phyloP scores from a whole-genome alignment of 1,140 invertebrate genomes.

The Drosophila bocqueti region DNA sequence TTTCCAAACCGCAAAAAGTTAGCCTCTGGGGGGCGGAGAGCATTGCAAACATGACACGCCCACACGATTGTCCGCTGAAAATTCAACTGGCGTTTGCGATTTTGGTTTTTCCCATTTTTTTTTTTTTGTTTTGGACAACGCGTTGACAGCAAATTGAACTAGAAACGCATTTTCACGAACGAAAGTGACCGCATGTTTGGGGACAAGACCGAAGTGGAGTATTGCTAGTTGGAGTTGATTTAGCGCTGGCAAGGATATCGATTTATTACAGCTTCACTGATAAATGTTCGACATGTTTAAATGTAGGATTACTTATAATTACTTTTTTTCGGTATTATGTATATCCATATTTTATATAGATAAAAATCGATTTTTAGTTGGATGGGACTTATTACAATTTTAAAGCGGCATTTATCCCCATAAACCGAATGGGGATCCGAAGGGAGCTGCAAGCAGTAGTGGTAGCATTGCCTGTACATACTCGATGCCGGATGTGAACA shows the following conservation, averaged over 20 bases:
- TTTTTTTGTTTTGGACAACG: constrained; percentile 18
- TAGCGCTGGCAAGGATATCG: constrained; percentile 38
- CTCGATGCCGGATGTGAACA: constrained; percentile 62
- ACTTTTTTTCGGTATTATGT: too few relatives aligned
- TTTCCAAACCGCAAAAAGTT: constrained; percentile 66
- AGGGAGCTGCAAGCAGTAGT: constrained; percentile 4
- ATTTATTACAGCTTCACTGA: not conserved
- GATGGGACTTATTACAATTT: not conserved
- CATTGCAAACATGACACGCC: constrained; percentile 53
- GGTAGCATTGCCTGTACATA: constrained; percentile 15
- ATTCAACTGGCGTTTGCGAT: constrained; percentile 32
- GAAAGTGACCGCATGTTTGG: constrained; percentile 50
- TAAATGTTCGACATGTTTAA: not conserved
- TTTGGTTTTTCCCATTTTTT: not conserved
- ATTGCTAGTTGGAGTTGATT: not conserved
- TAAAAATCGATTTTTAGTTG: too few relatives aligned
- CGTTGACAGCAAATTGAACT: constrained; percentile 81
- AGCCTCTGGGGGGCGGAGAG: constrained; percentile 14
- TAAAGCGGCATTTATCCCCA: not conserved
- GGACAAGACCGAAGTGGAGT: not conserved
- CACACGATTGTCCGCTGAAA: constrained; percentile 44
- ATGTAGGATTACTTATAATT: not conserved
- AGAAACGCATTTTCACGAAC: constrained; percentile 73
- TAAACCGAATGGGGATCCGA: constrained; percentile 5
- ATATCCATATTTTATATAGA: not conserved